Percentiles rank a stretch among this genome's conserved stretches.
phyloP scores from a whole-genome alignment of 92 coral and sea anemone species.

The Galaxea fascicularis region DNA sequence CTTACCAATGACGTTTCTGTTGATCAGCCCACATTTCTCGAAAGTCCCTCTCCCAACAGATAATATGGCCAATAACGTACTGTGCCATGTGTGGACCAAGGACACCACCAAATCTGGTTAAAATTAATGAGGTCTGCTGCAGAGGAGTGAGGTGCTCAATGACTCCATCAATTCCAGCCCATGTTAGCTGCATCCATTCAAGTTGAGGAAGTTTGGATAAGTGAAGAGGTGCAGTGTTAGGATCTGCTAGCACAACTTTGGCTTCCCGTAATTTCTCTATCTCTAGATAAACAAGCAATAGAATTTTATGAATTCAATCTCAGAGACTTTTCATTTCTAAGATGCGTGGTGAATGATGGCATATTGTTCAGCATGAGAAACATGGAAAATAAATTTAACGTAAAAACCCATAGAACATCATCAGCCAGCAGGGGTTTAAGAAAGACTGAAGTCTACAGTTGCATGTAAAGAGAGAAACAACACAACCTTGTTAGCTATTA shows the following conservation, averaged over 20 bases:
- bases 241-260: conserved; percentile 80
- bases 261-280: conserved; percentile 69
- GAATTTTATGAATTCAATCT: background rate
- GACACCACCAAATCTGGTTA: conserved; percentile 89
- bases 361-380: too few species aligned
- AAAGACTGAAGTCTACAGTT: too few species aligned
- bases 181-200: conserved; percentile 94
- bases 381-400: too few species aligned
- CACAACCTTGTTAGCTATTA: too few species aligned
- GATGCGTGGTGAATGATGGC: too few species aligned
- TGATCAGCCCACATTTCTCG: conserved; percentile 65
- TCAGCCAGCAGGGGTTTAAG: too few species aligned
- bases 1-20: conserved; percentile 71
- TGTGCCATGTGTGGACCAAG: conserved; percentile 85
- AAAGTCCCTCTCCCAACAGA: conserved; percentile 84
- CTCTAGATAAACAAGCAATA: conserved; percentile 27
- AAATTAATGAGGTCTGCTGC: conserved; percentile 55
- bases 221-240: conserved; percentile 46
- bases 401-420: too few species aligned
- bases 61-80: conserved; percentile 84
- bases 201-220: conserved; percentile 70
- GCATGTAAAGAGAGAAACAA: too few species aligned
- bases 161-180: conserved; percentile 81
- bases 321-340: too few species aligned
- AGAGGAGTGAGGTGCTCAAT: conserved; percentile 53